Evolutionary conservation across 2,797 vertebrate species (phyloP).

Genomic region (Syngnathus rostellatus): DNA sequence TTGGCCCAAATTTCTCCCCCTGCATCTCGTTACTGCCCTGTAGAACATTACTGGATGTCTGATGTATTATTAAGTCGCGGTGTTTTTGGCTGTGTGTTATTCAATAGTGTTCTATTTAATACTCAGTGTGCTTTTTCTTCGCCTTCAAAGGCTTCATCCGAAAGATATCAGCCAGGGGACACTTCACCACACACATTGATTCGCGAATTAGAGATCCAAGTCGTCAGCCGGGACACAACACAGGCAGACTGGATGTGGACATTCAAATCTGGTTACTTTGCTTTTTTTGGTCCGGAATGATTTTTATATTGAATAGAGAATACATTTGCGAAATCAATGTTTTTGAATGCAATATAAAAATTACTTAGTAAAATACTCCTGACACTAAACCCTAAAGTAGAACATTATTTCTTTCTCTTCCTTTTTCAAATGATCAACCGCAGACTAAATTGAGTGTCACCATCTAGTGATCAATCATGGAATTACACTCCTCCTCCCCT

Average conservation of each 20-base stretch:
- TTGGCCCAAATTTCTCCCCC: constrained; percentile 23
- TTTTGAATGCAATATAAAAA: background rate
- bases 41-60: background rate
- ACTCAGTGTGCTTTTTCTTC: background rate
- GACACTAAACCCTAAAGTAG: too few species aligned
- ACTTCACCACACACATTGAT: constrained; percentile 2
- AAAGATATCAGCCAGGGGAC: constrained; percentile 1
- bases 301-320: background rate
- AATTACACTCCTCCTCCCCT: background rate
- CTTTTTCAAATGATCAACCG: too few species aligned
- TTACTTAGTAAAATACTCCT: too few species aligned
- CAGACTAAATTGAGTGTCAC: too few species aligned
- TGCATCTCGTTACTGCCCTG: background rate
- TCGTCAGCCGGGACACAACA: background rate
- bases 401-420: too few species aligned
- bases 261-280: background rate
- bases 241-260: background rate
- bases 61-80: background rate
- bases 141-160: background rate
- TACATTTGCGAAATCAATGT: background rate
- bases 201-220: background rate
- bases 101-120: background rate
- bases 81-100: background rate
- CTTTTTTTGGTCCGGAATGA: background rate
- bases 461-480: too few species aligned